Percentiles rank a stretch among this genome's conserved stretches.
phyloP scores from a whole-genome alignment of 1,140 invertebrate genomes.

The Zaprionus davidi region DNA sequence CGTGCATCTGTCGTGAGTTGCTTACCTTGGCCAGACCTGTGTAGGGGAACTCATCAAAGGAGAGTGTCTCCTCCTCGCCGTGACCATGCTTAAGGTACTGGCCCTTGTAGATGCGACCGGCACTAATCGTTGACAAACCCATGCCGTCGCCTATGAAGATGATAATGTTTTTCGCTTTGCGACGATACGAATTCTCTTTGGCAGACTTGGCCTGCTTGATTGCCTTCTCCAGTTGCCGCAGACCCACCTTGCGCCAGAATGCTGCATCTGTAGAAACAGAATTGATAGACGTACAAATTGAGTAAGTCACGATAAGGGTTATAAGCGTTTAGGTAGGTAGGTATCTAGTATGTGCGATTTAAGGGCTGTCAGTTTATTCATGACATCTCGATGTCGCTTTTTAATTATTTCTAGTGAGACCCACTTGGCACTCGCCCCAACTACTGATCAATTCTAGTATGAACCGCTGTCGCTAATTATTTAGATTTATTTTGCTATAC shows the following conservation, averaged over 20 bases:
- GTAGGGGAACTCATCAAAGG: slow-evolving; percentile 89
- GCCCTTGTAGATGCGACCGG: slow-evolving; percentile 88
- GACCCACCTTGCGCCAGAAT: slow-evolving; percentile 67
- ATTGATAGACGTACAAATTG: slow-evolving; percentile 6
- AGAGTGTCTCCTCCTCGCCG: slow-evolving; percentile 88
- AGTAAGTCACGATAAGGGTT: slow-evolving; percentile 25
- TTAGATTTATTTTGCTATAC: slow-evolving; percentile 50
- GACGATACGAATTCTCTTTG: slow-evolving; percentile 64
- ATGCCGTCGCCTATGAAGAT: slow-evolving; percentile 93
- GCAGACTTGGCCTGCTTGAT: slow-evolving; percentile 52
- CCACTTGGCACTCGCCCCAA: slow-evolving; percentile 51
- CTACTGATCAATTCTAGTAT: slow-evolving; percentile 46
- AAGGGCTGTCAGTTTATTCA: neutral
- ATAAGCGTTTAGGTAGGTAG: neutral
- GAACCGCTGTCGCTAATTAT: slow-evolving; percentile 53
- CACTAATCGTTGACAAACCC: slow-evolving; percentile 89
- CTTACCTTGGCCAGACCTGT: slow-evolving; percentile 87
- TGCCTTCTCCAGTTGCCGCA: slow-evolving; percentile 66
- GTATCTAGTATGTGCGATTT: neutral
- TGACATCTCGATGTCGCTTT: slow-evolving; percentile 28
- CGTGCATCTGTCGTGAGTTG: slow-evolving; percentile 43
- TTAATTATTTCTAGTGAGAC: slow-evolving; percentile 61
- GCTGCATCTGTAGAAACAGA: slow-evolving; percentile 55
- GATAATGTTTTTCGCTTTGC: slow-evolving; percentile 90
- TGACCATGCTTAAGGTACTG: slow-evolving; percentile 84